These are phyloP conservation scores for Odontomyia ornata DNA, from an alignment of 2,888 invertebrate genomes.

Conservation along the genomic window DNA sequence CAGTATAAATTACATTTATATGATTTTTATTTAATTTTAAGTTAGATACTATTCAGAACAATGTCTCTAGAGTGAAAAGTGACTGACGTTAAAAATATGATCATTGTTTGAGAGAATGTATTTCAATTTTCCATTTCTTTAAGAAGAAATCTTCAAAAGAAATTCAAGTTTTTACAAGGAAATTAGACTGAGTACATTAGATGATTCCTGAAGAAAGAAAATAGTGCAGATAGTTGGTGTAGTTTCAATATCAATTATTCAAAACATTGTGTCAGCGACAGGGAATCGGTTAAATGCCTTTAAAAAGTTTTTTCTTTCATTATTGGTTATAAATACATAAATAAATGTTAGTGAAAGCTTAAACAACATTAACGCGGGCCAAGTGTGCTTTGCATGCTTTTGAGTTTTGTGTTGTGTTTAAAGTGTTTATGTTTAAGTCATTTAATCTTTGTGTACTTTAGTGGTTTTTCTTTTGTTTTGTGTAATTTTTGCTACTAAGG, in stretches of 20 bases:
- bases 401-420: too few relatives aligned
- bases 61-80: not conserved
- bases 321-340: too few relatives aligned
- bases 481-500: too few relatives aligned
- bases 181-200: not conserved
- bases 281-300: conserved; percentile 54
- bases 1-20: conserved; percentile 27
- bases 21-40: conserved; percentile 40
- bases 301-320: too few relatives aligned
- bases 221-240: not conserved
- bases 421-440: too few relatives aligned
- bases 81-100: conserved; percentile 28
- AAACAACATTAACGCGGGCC: too few relatives aligned
- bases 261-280: conserved; percentile 66
- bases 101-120: conserved; percentile 10
- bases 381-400: too few relatives aligned
- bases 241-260: conserved; percentile 49
- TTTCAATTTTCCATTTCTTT: too few relatives aligned
- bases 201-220: not conserved
- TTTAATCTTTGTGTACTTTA: too few relatives aligned
- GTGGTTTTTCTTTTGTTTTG: too few relatives aligned
- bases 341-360: too few relatives aligned
- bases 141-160: too few relatives aligned
- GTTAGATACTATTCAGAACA: conserved; percentile 25
- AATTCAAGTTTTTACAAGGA: not conserved